Conservation (phyloP, 2,113 vertebrate species). For the Struthidea cinerea region DNA sequence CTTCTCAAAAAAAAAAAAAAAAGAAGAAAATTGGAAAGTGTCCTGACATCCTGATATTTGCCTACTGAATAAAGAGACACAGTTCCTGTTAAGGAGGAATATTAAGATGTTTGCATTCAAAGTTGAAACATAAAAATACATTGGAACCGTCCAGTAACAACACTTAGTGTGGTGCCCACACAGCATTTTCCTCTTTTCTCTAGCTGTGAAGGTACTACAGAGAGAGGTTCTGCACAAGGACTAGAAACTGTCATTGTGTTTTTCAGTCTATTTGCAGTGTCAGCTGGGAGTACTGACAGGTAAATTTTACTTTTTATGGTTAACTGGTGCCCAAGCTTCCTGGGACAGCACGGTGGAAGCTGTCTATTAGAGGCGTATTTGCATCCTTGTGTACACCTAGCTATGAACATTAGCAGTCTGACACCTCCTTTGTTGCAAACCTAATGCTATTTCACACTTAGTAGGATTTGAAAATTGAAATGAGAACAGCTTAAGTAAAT, state of each 20-base stretch:
- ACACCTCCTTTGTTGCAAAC: neutral
- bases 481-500: neutral
- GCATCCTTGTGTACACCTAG: neutral
- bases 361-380: neutral
- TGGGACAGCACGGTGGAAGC: neutral
- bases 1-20: neutral
- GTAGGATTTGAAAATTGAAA: conserved; percentile 21
- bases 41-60: neutral
- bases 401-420: neutral
- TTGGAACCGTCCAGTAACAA: neutral
- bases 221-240: neutral
- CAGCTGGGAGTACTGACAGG: neutral
- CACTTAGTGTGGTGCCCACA: neutral
- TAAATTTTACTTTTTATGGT: neutral
- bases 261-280: neutral
- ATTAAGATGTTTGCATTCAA: neutral
- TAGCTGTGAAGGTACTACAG: neutral
- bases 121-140: neutral
- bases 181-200: neutral
- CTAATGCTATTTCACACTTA: conserved; percentile 44
- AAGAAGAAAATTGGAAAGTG: neutral
- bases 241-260: neutral
- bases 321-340: neutral
- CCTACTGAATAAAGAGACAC: neutral
- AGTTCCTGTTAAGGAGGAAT: neutral